phyloP scores from a whole-genome alignment of 1,140 invertebrate species.

The Wasmannia auropunctata region DNA sequence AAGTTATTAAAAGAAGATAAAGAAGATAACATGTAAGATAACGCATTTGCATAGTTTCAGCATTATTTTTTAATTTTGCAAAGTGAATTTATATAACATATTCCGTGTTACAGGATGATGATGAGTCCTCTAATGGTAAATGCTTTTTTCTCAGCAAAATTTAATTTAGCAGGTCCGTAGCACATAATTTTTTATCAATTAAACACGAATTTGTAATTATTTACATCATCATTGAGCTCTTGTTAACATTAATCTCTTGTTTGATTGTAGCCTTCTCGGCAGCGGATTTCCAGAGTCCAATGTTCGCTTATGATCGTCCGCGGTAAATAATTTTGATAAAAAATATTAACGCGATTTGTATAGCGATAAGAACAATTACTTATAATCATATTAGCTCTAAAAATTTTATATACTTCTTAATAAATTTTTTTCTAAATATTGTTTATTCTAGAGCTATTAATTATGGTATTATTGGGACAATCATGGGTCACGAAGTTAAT shows the following conservation, averaged over 20 bases:
- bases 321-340: slow-evolving; percentile 18
- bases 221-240: not conserved
- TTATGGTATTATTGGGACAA: slow-evolving; percentile 62
- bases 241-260: not conserved
- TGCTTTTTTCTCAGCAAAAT: slow-evolving; percentile 49
- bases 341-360: not conserved
- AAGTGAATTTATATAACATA: not conserved
- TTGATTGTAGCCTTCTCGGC: slow-evolving; percentile 47
- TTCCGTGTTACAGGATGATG: slow-evolving; percentile 21
- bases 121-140: slow-evolving; percentile 52
- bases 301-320: slow-evolving; percentile 58
- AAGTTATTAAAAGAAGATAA: not conserved
- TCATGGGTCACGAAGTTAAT: slow-evolving; percentile 67
- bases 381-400: not conserved
- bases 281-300: slow-evolving; percentile 64
- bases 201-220: not conserved
- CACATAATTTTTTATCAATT: not conserved
- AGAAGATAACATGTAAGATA: not conserved
- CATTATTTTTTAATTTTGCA: not conserved
- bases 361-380: not conserved
- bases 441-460: slow-evolving; percentile 48
- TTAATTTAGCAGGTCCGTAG: slow-evolving; percentile 49
- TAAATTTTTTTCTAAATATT: not conserved
- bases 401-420: not conserved
- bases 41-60: not conserved